Evolutionary conservation across 2,888 invertebrate species (phyloP), one percentile per base, ranked within the genome.

Genomic region (Temnothorax ravouxi): DNA sequence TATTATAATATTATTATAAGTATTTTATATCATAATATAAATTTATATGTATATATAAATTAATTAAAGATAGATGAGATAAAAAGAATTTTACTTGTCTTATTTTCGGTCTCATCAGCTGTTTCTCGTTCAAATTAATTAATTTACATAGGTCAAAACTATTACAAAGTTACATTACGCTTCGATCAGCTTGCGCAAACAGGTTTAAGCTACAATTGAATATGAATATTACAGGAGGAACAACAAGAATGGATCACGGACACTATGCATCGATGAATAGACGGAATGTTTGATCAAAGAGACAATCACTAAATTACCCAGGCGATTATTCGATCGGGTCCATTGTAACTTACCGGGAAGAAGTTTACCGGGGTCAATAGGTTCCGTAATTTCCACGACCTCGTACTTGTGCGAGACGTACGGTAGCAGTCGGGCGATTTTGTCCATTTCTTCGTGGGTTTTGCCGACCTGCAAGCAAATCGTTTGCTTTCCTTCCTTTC

Each of bases 401-500:
- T 96, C 97, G 29, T 97, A 97, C 95, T 97, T 97, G 95, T 97
- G 97, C 83, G 96, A 96, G 69, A 99, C 97, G 93, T 97, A 97
- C 2, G 97, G 96, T 84, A 99, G 95, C 87, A 97, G 95, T 25
- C 96, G 96, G 8, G 97, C 97, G 62, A 99, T 96, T 95, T 98
- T 98, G 91, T 97, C 97, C 93, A 99, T 95, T 94, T 98, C 99
- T 0, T 96, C 95, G 92, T 98, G 97, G 72, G 97, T 96, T 81
- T 96, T 95, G 62, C 98, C 98, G 76, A 97, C 97, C 98, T 98
- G 95, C 13, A 95, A 95, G 75, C 62, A 80, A 54, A 71, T 72
- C 9, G 2, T 72, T 25, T 13, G 41, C 21, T 72, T 21, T 38
- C 38, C 11, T 18, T 18, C 15, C 6, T 52, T 13, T 52, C 11